Conservation (phyloP, 2,888 invertebrate species). For the Napeogenes sylphis region DNA sequence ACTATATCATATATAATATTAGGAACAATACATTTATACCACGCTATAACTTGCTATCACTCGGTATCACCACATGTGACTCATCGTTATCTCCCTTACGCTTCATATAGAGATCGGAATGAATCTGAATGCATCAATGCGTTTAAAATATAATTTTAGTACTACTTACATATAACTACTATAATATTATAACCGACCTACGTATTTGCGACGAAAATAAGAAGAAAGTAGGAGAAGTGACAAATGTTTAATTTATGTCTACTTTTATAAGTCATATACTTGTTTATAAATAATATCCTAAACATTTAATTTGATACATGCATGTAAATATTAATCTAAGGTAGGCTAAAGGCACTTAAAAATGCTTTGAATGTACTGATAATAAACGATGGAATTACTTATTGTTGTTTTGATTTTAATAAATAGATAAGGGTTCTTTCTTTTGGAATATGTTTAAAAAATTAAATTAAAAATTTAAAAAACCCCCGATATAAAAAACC, state of each 20-base stretch:
- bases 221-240: background rate
- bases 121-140: too few relatives aligned
- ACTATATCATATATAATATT: slow-evolving; percentile 23
- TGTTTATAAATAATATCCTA: slow-evolving; percentile 8
- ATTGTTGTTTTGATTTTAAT: slow-evolving; percentile 37
- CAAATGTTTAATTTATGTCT: slow-evolving; percentile 8
- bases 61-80: background rate
- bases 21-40: background rate
- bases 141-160: background rate
- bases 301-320: slow-evolving; percentile 14
- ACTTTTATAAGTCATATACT: slow-evolving; percentile 8
- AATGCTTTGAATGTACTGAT: slow-evolving; percentile 74
- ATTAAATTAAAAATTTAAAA: too few relatives aligned
- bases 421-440: background rate
- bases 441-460: too few relatives aligned
- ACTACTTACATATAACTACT: background rate
- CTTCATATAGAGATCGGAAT: too few relatives aligned
- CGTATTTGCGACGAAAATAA: background rate
- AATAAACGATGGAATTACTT: slow-evolving; percentile 62
- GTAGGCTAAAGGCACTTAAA: slow-evolving; percentile 50
- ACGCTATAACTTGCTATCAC: background rate
- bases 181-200: background rate
- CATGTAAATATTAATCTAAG: slow-evolving; percentile 54
- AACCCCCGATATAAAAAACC: too few relatives aligned
- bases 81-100: too few relatives aligned